These are phyloP conservation scores for Natrix natrix DNA, from an alignment of 2,797 vertebrate species.

Conservation along the genomic window DNA sequence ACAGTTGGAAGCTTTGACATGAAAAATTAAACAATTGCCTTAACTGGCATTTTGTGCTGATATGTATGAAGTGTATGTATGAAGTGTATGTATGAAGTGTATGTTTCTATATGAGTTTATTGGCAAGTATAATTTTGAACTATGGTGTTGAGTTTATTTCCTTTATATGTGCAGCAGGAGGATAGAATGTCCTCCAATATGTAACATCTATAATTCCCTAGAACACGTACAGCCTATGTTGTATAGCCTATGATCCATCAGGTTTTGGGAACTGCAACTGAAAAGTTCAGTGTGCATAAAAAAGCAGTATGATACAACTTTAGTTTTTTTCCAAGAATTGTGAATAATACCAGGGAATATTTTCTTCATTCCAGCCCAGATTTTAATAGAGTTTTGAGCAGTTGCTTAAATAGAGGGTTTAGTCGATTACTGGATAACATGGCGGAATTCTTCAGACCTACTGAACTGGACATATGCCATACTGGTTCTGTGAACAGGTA, in stretches of 20 bases:
- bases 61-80: not conserved
- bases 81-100: not conserved
- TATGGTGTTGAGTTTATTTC: not conserved
- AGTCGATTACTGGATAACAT: slow-evolving; percentile 91
- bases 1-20: not conserved
- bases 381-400: slow-evolving; percentile 84
- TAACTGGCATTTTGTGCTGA: not conserved
- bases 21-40: not conserved
- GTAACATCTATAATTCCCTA: not conserved
- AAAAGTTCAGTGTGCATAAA: not conserved
- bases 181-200: not conserved
- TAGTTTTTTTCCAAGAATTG: not conserved
- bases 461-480: slow-evolving; percentile 74
- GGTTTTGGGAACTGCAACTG: not conserved
- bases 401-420: slow-evolving; percentile 89
- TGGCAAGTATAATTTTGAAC: not conserved
- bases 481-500: slow-evolving; percentile 79
- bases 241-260: not conserved
- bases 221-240: not conserved
- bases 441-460: slow-evolving; percentile 92
- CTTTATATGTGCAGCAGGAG: not conserved
- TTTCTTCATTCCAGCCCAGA: slow-evolving; percentile 79
- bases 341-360: not conserved
- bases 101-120: not conserved
- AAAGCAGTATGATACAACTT: not conserved